Conservation (phyloP, 2,888 invertebrate genomes). For the Diarsia dahlii region DNA sequence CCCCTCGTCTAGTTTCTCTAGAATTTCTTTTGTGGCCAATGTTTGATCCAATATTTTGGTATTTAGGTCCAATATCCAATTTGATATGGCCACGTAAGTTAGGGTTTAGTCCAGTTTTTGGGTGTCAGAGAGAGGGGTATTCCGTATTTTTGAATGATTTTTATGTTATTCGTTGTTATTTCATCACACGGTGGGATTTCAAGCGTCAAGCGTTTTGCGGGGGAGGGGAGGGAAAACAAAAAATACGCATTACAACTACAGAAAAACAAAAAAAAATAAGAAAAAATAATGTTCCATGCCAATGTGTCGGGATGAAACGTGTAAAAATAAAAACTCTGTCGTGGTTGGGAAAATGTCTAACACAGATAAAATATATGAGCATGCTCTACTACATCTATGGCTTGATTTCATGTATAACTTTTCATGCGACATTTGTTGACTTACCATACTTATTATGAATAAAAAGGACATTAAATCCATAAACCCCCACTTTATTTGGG, state of each 20-base stretch:
- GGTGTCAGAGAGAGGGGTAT: constrained; percentile 56
- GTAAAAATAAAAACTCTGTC: constrained; percentile 68
- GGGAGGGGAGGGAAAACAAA: constrained; percentile 87
- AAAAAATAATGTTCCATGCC: constrained; percentile 56
- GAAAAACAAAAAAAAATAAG: constrained; percentile 79
- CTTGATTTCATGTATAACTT: constrained; percentile 72
- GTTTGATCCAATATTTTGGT: constrained; percentile 71
- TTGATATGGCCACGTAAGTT: constrained; percentile 52
- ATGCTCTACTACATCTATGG: constrained; percentile 89
- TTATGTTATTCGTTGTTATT: constrained; percentile 81
- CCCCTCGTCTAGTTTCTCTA: constrained; percentile 89
- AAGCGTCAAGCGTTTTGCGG: constrained; percentile 90
- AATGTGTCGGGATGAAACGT: constrained; percentile 46
- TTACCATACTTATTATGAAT: constrained; percentile 73
- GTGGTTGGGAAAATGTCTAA: constrained; percentile 91
- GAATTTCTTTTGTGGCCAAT: constrained; percentile 84
- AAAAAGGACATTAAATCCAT: constrained; percentile 65
- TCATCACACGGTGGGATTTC: constrained; percentile 88
- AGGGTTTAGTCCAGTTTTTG: constrained; percentile 56
- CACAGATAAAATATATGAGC: constrained; percentile 78
- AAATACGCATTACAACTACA: constrained; percentile 91
- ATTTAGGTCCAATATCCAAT: constrained; percentile 61
- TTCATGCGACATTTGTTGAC: constrained; percentile 75
- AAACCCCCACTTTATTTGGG: neutral
- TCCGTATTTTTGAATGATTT: constrained; percentile 66